These are phyloP conservation scores for Siniperca chuatsi DNA, from an alignment of 2,113 vertebrate genomes.

Conservation along the genomic window DNA sequence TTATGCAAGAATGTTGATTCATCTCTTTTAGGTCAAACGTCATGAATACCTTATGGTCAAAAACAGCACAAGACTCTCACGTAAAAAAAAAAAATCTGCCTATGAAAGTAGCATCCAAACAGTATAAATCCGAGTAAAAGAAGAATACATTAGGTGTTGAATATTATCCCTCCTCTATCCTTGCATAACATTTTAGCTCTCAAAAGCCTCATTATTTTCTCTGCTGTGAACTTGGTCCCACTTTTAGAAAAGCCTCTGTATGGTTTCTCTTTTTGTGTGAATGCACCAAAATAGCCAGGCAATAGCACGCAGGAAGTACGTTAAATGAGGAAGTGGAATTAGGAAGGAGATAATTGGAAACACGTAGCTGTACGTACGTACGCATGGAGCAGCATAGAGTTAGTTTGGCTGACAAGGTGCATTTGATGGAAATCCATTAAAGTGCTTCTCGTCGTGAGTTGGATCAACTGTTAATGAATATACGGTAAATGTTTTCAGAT, in stretches of 20 bases:
- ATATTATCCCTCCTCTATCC: background rate
- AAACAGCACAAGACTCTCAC: background rate
- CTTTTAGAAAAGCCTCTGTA: constrained; percentile 30
- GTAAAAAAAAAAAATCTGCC: background rate
- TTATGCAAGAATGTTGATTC: background rate
- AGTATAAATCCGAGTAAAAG: constrained; percentile 9
- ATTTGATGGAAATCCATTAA: constrained; percentile 53
- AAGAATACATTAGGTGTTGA: background rate
- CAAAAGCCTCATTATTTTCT: background rate
- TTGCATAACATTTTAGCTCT: constrained; percentile 1
- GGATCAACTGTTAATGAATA: constrained; percentile 64
- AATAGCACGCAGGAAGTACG: constrained; percentile 47
- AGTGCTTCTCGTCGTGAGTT: constrained; percentile 66
- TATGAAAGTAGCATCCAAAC: background rate
- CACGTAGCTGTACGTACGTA: background rate
- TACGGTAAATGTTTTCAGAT: constrained; percentile 74
- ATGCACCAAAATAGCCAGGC: constrained; percentile 37
- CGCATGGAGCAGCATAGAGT: constrained; percentile 2
- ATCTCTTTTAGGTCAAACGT: background rate
- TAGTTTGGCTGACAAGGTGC: constrained; percentile 39
- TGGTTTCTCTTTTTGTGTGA: constrained; percentile 46
- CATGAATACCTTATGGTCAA: constrained; percentile 1
- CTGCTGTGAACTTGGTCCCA: constrained; percentile 26
- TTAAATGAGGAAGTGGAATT: constrained; percentile 71
- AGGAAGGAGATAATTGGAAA: constrained; percentile 60